phyloP scores from a whole-genome alignment of 1,140 invertebrate species.

The Chironomus striatipennis region DNA sequence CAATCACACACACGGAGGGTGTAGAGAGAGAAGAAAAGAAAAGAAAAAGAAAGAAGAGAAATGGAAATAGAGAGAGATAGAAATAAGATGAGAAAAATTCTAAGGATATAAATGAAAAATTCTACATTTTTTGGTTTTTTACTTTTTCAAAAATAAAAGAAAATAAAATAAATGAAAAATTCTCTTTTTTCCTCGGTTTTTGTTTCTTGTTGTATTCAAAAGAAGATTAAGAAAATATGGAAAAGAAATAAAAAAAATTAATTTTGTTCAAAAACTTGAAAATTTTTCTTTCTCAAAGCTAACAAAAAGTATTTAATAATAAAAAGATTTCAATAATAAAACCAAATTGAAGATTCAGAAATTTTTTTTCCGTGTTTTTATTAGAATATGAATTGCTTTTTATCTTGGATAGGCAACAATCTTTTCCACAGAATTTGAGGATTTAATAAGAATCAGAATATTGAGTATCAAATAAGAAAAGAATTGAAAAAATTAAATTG shows the following conservation, averaged over 20 bases:
- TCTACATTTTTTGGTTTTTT: not conserved
- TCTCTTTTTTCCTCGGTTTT: not conserved
- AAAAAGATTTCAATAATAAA: too few relatives aligned
- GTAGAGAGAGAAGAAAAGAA: not conserved
- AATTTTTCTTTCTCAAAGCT: too few relatives aligned
- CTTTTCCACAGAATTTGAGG: too few relatives aligned
- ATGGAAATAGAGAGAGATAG: not conserved
- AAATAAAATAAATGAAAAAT: not conserved
- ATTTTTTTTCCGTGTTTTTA: too few relatives aligned
- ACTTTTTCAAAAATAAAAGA: not conserved
- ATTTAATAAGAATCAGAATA: too few relatives aligned
- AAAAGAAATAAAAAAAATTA: not conserved
- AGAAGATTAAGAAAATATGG: not conserved
- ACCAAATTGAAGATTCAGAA: too few relatives aligned
- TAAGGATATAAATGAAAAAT: not conserved
- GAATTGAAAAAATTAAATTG: too few relatives aligned
- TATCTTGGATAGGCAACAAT: too few relatives aligned
- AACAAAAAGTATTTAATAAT: too few relatives aligned
- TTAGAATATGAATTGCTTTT: too few relatives aligned
- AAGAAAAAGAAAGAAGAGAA: constrained; percentile 3
- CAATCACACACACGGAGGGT: not conserved
- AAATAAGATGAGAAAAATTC: not conserved
- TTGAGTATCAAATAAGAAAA: too few relatives aligned
- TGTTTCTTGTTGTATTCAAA: not conserved
- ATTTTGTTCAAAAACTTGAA: too few relatives aligned